Evolutionary conservation across 2,888 invertebrate species (phyloP).

Genomic region (Philereme vetulata): DNA sequence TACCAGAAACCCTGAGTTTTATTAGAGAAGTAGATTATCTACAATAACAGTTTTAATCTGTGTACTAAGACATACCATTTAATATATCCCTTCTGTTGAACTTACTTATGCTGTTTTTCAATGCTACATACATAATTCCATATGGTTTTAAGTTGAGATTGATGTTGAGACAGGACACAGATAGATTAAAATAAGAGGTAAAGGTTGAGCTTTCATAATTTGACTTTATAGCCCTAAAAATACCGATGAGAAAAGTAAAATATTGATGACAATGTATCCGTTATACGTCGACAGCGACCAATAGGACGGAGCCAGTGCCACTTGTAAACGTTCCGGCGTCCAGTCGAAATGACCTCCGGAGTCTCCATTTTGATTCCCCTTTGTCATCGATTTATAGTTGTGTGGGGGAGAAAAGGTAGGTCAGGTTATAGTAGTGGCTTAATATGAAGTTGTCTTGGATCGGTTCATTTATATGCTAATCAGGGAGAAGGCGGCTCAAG

Average conservation of each 20-base stretch:
- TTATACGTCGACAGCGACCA: constrained; percentile 30
- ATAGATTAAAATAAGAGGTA: too few relatives aligned
- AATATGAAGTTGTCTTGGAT: constrained; percentile 78
- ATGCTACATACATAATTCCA: too few relatives aligned
- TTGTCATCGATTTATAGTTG: constrained; percentile 29
- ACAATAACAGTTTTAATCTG: too few relatives aligned
- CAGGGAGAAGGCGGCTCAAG: constrained; percentile 60
- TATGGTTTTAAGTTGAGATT: too few relatives aligned
- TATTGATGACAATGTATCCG: constrained; percentile 64
- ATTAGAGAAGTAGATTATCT: too few relatives aligned
- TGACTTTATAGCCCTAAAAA: constrained; percentile 29
- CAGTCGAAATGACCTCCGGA: constrained; percentile 50
- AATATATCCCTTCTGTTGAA: too few relatives aligned
- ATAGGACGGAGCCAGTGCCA: constrained; percentile 38
- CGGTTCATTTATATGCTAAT: constrained; percentile 82
- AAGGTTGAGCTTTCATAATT: too few relatives aligned
- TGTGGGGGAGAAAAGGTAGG: constrained; percentile 43
- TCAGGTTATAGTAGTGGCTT: constrained; percentile 54
- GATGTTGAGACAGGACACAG: too few relatives aligned
- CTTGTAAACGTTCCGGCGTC: constrained; percentile 46
- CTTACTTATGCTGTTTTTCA: too few relatives aligned
- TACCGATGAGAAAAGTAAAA: constrained; percentile 59
- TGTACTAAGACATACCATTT: too few relatives aligned
- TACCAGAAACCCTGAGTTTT: too few relatives aligned
- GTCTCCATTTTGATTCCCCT: constrained; percentile 41